Evolutionary conservation across 2,888 invertebrate genomes (phyloP).

Genomic region (Sipha maydis): DNA sequence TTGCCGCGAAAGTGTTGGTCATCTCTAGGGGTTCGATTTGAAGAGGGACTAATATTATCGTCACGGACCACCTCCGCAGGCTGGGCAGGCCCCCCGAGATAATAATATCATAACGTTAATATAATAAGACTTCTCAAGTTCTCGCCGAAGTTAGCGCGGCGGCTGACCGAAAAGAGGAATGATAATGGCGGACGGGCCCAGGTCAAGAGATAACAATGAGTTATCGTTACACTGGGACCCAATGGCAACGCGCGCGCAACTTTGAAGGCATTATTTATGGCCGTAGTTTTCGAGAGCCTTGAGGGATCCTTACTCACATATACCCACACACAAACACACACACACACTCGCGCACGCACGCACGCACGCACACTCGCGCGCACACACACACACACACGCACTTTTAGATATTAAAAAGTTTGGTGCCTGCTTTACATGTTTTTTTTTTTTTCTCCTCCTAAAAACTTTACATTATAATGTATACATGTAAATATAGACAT

Average conservation of each 20-base stretch:
- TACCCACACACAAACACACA: conserved; percentile 14
- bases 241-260: conserved; percentile 52
- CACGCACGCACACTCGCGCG: background rate
- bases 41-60: conserved; percentile 2
- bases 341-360: conserved; percentile 14
- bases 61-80: conserved; percentile 20
- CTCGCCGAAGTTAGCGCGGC: conserved; percentile 40
- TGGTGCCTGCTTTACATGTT: conserved; percentile 54
- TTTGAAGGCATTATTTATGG: conserved; percentile 61
- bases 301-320: conserved; percentile 54
- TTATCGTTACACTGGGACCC: conserved; percentile 60
- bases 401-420: conserved; percentile 61
- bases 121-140: conserved; percentile 61
- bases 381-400: background rate
- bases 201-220: conserved; percentile 62
- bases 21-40: conserved; percentile 33
- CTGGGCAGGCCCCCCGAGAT: conserved; percentile 17
- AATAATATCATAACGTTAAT: conserved; percentile 17
- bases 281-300: conserved; percentile 59
- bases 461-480: conserved; percentile 50
- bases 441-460: conserved; percentile 29
- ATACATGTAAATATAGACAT: background rate
- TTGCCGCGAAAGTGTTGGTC: background rate
- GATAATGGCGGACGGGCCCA: conserved; percentile 48
- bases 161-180: conserved; percentile 60